Conservation (phyloP, 1,140 invertebrate species). For the Geopemphigus sp. region DNA sequence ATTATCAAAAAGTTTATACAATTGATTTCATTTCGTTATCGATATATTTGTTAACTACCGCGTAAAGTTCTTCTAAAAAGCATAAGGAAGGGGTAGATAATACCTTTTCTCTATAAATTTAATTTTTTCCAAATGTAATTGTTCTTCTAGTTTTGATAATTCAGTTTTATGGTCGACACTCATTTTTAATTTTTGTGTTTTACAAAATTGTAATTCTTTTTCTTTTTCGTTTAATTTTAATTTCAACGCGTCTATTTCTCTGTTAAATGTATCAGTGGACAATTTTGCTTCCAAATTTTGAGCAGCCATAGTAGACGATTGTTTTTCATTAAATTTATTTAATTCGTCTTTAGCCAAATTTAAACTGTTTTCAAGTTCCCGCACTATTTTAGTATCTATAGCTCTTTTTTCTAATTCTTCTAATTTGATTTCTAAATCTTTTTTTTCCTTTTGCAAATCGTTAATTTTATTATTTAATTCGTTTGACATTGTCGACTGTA, state of each 20-base stretch:
- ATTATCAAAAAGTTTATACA: too few relatives aligned
- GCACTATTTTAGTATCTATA: not conserved
- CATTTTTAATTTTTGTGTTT: not conserved
- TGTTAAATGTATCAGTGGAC: not conserved
- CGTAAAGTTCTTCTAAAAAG: too few relatives aligned
- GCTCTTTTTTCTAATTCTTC: not conserved
- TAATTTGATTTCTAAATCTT: slow-evolving; percentile 22
- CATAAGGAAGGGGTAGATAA: too few relatives aligned
- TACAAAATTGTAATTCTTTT: not conserved
- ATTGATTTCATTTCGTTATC: too few relatives aligned
- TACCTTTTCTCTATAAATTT: not conserved
- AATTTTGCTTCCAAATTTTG: not conserved
- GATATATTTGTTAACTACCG: too few relatives aligned
- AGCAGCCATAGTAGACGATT: not conserved
- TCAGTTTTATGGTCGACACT: not conserved
- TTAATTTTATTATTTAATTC: not conserved
- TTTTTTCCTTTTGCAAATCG: slow-evolving; percentile 10
- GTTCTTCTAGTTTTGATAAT: not conserved
- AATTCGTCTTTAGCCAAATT: slow-evolving; percentile 1
- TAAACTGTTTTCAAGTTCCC: slow-evolving; percentile 15
- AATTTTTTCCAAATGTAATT: not conserved
- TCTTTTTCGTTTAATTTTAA: not conserved
- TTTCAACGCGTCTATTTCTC: slow-evolving; percentile 4
- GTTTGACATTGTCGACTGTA: not conserved
- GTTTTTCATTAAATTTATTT: not conserved